phyloP scores from a whole-genome alignment of 37 sponge, comb jelly and placozoan species.

The Aphrocallistes beatrix region DNA sequence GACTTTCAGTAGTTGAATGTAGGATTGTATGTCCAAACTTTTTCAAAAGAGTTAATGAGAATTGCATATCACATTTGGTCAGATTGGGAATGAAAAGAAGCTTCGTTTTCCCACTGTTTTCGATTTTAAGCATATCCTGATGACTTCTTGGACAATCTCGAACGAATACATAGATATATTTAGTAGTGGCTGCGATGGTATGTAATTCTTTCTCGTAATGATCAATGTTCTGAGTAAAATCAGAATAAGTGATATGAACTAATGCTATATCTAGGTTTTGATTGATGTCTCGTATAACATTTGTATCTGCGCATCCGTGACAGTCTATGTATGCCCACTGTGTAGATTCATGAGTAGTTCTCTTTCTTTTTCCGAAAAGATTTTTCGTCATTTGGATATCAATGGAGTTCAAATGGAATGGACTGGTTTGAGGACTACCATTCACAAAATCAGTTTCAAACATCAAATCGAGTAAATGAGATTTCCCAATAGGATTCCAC shows the following conservation, averaged over 20 bases:
- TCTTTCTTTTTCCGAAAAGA: not conserved
- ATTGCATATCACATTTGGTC: not conserved
- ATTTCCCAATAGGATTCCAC: not conserved
- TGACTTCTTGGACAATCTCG: not conserved
- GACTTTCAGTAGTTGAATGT: not conserved
- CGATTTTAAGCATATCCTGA: not conserved
- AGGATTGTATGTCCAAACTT: not conserved
- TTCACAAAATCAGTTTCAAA: not conserved
- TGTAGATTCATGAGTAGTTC: not conserved
- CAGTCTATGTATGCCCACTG: slow-evolving; percentile 1
- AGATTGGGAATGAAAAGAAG: not conserved
- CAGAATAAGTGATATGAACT: not conserved
- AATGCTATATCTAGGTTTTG: not conserved
- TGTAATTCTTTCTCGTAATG: not conserved
- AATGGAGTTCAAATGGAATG: slow-evolving; percentile 6
- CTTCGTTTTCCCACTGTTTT: not conserved
- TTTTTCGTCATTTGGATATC: slow-evolving; percentile 3
- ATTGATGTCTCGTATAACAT: not conserved
- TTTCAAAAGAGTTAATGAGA: not conserved
- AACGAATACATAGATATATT: not conserved
- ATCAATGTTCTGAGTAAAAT: not conserved
- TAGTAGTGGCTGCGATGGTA: not conserved
- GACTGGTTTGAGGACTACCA: not conserved
- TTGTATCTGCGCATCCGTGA: not conserved
- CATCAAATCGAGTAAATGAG: not conserved